Evolutionary conservation across 2,888 invertebrate genomes (phyloP).

Genomic region (Agelastica alni): DNA sequence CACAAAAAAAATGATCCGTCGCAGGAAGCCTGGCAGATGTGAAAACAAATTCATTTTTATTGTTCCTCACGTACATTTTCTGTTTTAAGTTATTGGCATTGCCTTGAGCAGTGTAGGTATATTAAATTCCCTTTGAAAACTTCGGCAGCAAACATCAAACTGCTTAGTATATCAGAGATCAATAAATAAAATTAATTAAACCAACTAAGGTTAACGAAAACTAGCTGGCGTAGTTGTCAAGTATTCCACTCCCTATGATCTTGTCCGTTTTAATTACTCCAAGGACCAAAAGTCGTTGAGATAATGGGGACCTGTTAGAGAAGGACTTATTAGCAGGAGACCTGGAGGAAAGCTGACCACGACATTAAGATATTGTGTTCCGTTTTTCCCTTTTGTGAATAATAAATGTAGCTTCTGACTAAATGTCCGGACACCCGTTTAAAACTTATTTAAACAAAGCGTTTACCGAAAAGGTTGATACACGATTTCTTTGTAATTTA

Average conservation of each 20-base stretch:
- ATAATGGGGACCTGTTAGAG: slow-evolving; percentile 44
- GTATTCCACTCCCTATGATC: slow-evolving; percentile 11
- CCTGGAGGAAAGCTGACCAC: slow-evolving; percentile 41
- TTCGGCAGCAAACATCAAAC: neutral
- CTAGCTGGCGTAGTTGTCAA: slow-evolving; percentile 11
- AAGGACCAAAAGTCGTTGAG: slow-evolving; percentile 48
- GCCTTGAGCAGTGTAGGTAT: too few species aligned
- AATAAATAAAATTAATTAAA: slow-evolving; percentile 13
- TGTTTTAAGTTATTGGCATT: too few species aligned
- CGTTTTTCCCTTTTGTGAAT: slow-evolving; percentile 45
- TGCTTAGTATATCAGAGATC: slow-evolving; percentile 4
- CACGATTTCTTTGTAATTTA: too few species aligned
- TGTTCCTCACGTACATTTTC: too few species aligned
- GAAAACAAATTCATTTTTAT: too few species aligned
- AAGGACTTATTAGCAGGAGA: slow-evolving; percentile 21
- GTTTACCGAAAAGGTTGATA: too few species aligned
- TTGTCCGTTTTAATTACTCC: slow-evolving; percentile 42
- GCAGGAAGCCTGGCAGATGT: too few species aligned
- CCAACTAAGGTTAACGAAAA: neutral
- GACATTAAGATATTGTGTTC: slow-evolving; percentile 50
- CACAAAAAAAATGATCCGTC: too few species aligned
- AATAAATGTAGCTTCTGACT: slow-evolving; percentile 41
- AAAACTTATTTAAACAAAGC: too few species aligned
- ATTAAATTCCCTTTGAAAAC: neutral
- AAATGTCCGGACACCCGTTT: neutral